phyloP scores from a whole-genome alignment of 2,888 invertebrate genomes.

The Trachelus troglodyta region DNA sequence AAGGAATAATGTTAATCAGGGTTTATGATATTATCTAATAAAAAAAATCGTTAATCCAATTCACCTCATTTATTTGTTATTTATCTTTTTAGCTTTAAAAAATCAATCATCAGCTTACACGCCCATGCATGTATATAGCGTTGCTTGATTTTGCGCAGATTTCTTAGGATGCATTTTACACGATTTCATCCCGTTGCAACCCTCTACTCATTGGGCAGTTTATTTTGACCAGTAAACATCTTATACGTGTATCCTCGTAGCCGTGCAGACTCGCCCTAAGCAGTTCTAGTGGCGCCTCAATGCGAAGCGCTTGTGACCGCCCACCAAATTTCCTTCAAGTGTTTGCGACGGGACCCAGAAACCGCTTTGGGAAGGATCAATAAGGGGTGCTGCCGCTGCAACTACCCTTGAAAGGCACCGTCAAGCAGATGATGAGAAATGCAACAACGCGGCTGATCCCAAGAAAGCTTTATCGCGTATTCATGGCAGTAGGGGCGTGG shows the following conservation, averaged over 20 bases:
- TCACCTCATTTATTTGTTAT: background rate
- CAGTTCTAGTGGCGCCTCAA: background rate
- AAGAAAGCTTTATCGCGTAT: background rate
- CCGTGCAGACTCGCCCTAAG: background rate
- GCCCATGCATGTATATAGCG: background rate
- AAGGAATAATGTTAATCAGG: background rate
- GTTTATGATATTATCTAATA: background rate
- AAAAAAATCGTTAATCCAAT: rapidly evolving
- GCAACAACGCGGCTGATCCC: background rate
- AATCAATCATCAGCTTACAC: background rate
- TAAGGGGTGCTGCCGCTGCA: constrained; percentile 48
- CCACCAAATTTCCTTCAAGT: background rate
- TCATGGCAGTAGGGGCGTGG: background rate
- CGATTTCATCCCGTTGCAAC: background rate
- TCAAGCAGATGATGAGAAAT: background rate
- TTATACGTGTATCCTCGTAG: background rate
- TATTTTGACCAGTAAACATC: background rate
- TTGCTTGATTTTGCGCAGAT: background rate
- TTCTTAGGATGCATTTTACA: background rate
- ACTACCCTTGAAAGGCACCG: constrained; percentile 44
- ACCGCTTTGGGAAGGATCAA: constrained; percentile 53
- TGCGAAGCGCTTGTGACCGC: background rate
- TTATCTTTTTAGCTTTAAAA: background rate
- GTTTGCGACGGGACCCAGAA: constrained; percentile 32
- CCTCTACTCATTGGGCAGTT: background rate